Evolutionary conservation across 2,888 invertebrate species (phyloP).

Genomic region (Apotomis capreana): DNA sequence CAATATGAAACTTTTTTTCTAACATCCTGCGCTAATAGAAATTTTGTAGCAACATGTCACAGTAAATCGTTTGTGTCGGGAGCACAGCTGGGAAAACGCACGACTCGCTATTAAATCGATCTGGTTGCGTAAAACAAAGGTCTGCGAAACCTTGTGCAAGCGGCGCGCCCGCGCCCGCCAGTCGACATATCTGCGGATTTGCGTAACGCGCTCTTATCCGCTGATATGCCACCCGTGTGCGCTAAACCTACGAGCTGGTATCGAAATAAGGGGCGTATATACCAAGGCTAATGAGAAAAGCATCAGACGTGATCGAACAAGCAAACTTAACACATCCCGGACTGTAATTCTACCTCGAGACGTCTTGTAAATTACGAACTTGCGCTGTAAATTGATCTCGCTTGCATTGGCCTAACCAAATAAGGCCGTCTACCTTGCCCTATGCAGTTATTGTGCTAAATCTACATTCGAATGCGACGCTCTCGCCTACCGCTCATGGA

Average conservation of each 20-base stretch:
- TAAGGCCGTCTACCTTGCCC: conserved; percentile 49
- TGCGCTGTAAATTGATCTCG: conserved; percentile 5
- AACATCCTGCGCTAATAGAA: conserved; percentile 49
- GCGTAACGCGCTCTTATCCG: conserved; percentile 83
- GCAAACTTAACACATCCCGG: not conserved
- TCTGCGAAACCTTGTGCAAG: conserved; percentile 83
- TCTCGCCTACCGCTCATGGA: conserved; percentile 50
- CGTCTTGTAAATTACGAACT: conserved; percentile 10
- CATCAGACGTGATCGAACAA: not conserved
- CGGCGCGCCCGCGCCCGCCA: conserved; percentile 71
- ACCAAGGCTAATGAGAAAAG: not conserved
- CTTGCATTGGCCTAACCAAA: conserved; percentile 51
- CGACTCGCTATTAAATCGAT: conserved; percentile 82
- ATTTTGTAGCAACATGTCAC: conserved; percentile 54
- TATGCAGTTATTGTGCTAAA: conserved; percentile 40
- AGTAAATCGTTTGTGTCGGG: conserved; percentile 63
- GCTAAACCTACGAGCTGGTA: conserved; percentile 28
- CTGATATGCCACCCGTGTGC: conserved; percentile 74
- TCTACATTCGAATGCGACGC: conserved; percentile 33
- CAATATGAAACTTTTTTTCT: conserved; percentile 45
- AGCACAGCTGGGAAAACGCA: conserved; percentile 79
- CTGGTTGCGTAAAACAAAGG: conserved; percentile 83
- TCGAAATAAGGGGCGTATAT: conserved; percentile 32
- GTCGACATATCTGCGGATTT: conserved; percentile 83
- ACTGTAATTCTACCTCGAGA: conserved; percentile 2